These are phyloP conservation scores for Xenus cinereus DNA, from an alignment of 2,113 vertebrate species.

Conservation along the genomic window DNA sequence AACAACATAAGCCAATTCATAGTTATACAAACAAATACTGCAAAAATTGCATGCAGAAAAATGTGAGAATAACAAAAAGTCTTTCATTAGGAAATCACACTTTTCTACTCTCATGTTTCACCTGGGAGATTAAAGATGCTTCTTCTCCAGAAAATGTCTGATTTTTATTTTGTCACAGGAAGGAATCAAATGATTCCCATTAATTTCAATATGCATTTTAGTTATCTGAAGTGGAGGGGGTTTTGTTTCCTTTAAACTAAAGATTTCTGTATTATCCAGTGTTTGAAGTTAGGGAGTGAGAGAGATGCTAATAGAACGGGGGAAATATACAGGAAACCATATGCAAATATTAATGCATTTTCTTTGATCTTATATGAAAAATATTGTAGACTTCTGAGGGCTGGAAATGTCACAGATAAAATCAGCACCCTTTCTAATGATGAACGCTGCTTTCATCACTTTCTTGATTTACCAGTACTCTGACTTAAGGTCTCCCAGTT, in stretches of 20 bases:
- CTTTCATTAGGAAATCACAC: neutral
- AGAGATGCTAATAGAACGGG: neutral
- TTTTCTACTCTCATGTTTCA: neutral
- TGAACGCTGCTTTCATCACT: constrained; percentile 59
- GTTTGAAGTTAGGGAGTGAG: constrained; percentile 37
- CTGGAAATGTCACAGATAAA: constrained; percentile 63
- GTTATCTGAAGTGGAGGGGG: neutral
- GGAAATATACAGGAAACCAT: constrained; percentile 5
- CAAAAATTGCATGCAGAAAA: constrained; percentile 19
- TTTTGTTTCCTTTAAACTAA: constrained; percentile 47
- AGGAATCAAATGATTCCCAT: constrained; percentile 31
- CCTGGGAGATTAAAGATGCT: constrained; percentile 4
- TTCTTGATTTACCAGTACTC: constrained; percentile 54
- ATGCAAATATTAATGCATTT: constrained; percentile 62
- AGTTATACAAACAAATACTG: constrained; percentile 20
- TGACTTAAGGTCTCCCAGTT: constrained; percentile 64
- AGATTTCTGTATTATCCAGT: constrained; percentile 15
- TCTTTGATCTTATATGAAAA: constrained; percentile 57
- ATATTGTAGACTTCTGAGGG: constrained; percentile 55
- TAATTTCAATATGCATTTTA: constrained; percentile 49
- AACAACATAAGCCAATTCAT: neutral
- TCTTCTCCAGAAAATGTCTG: constrained; percentile 7
- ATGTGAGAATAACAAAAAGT: neutral
- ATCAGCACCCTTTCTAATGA: constrained; percentile 40
- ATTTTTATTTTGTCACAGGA: constrained; percentile 46